Evolutionary conservation across 2,888 invertebrate species (phyloP).

Genomic region (Alloplasta piceator): DNA sequence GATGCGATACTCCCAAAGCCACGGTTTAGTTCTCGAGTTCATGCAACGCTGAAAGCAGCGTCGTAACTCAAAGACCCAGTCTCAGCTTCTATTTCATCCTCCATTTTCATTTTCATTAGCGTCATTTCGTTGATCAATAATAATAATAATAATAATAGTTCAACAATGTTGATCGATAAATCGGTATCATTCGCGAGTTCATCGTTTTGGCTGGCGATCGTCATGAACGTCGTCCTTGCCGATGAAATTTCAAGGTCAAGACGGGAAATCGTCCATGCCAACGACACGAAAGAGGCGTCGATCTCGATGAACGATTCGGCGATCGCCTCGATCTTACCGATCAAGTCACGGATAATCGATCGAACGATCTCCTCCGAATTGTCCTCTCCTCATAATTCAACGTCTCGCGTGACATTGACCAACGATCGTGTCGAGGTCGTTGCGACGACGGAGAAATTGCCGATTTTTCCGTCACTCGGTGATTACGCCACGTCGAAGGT

Average conservation of each 20-base stretch:
- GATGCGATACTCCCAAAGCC: constrained; percentile 63
- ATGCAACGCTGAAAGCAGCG: constrained; percentile 66
- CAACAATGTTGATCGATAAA: constrained; percentile 44
- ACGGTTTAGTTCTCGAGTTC: constrained; percentile 73
- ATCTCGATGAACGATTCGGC: constrained; percentile 2
- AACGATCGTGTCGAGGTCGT: neutral
- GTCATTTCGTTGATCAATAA: too few relatives aligned
- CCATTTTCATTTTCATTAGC: neutral
- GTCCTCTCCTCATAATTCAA: constrained; percentile 1
- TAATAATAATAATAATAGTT: too few relatives aligned
- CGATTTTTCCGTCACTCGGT: neutral
- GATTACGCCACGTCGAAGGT: constrained; percentile 23
- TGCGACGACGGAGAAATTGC: constrained; percentile 3
- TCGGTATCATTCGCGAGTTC: constrained; percentile 28
- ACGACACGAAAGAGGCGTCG: neutral
- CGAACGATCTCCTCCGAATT: constrained; percentile 20
- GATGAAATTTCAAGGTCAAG: constrained; percentile 5
- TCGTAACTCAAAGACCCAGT: constrained; percentile 8
- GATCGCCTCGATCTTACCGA: constrained; percentile 13
- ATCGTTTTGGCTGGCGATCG: constrained; percentile 48
- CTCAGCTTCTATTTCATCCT: constrained; percentile 19
- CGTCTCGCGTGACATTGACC: constrained; percentile 19
- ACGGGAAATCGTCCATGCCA: neutral
- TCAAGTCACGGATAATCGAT: constrained; percentile 35
- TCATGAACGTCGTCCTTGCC: neutral